Base-by-base conservation (phyloP, 1,140 invertebrate genomes). In the Rhizoglyphus robini region DNA sequence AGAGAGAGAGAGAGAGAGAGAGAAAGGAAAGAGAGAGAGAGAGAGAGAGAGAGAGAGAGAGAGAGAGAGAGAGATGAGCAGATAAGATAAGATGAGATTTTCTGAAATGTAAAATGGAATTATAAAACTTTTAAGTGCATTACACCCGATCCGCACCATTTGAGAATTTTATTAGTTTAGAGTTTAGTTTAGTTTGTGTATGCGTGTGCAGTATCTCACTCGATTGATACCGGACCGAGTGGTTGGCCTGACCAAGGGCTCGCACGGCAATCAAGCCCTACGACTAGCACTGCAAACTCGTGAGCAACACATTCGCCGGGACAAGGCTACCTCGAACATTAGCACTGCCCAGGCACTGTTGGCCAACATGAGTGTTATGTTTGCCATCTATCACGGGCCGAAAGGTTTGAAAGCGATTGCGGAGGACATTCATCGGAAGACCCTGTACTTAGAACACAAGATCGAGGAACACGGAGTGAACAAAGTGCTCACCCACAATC, bases 271-370 rank as follows among this genome's bases (percentile, higher is more conserved):
- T 57, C 83, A 90, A 72, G 94, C 93, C 4, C 95, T 90, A 72
- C 83, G 96, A 29, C 76, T 99, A 68, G 90, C 96, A 0, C 81
- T 99, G 15, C 96, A 99, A 79, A 99, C 96, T 0, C 80, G 96
- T 48, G 96, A 99, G 75, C 96, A 99, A 72, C 96, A 99, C 73
- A 99, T 99, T 68, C 81, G 95, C 5, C 79, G 96, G 66, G 96
- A 99, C 74, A 98, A 96, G 78, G 96, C 96, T 0, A 99, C 96
- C 0, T 96, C 91, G 69, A 99, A 99, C 74, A 99, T 99, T 70
- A 99, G 96, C 75, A 99, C 96, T 0, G 95, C 96, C 0, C 96
- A 98, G 79, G 96, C 96, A 0, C 77, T 99, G 4, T 77, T 98
- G 29, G 96, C 96, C 0, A 99, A 98, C 71, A 83, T 83, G 76